Conservation (phyloP, 2,888 invertebrate genomes). For the Tachina grossa region DNA sequence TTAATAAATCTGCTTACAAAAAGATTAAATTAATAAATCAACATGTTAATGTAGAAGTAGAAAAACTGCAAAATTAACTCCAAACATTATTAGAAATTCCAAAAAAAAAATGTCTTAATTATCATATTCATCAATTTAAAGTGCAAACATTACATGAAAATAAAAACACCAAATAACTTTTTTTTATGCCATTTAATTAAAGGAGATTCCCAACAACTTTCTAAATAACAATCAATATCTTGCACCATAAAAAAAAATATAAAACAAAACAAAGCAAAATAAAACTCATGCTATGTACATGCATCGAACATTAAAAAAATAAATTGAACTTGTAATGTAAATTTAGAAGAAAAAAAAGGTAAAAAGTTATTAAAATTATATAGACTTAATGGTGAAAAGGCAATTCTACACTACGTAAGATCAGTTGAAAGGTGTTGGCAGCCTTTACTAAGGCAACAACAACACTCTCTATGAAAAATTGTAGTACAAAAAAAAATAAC, state of each 20-base stretch:
- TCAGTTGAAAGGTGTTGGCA: conserved; percentile 54
- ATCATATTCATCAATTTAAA: no score
- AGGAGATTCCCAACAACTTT: conserved; percentile 79
- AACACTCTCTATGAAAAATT: background rate
- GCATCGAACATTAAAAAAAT: conserved; percentile 21
- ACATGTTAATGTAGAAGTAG: no score
- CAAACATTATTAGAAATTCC: no score
- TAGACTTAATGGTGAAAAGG: background rate
- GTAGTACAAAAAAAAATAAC: background rate
- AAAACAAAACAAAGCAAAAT: background rate
- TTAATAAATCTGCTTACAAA: no score
- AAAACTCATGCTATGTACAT: conserved; percentile 19
- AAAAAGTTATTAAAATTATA: conserved; percentile 22
- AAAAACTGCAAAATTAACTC: no score
- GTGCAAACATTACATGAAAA: no score
- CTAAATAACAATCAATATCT: conserved; percentile 71
- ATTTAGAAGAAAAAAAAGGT: background rate
- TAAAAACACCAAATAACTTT: no score
- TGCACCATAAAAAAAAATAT: conserved; percentile 18
- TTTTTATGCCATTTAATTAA: conserved; percentile 78
- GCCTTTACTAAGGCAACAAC: conserved; percentile 1
- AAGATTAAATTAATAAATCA: no score
- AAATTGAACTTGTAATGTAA: conserved; percentile 32
- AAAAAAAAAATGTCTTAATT: no score
- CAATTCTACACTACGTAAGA: background rate